Evolutionary conservation across 2,888 invertebrate genomes (phyloP).

Genomic region (Ceriagrion tenellum): DNA sequence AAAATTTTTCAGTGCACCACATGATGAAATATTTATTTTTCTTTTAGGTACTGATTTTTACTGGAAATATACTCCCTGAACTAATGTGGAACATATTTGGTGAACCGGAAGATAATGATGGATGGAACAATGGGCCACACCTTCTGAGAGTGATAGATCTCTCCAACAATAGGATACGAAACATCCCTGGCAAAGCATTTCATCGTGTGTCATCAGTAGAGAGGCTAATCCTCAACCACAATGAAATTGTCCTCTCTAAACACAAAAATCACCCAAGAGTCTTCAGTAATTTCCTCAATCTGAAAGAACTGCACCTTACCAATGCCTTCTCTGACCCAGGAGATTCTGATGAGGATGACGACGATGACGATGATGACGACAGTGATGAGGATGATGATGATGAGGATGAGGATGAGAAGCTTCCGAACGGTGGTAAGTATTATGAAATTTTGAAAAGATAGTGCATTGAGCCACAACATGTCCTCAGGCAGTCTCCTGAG

Average conservation of each 20-base stretch:
- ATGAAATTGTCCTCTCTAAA: constrained; percentile 81
- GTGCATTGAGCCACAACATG: too few species aligned
- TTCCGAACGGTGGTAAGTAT: background rate
- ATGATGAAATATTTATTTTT: too few species aligned
- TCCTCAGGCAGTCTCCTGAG: too few species aligned
- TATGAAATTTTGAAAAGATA: too few species aligned
- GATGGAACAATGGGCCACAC: background rate
- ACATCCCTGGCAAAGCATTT: constrained; percentile 87
- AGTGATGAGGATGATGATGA: constrained; percentile 33
- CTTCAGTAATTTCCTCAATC: constrained; percentile 80
- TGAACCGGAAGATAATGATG: constrained; percentile 73
- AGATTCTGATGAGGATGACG: background rate
- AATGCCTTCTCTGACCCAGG: constrained; percentile 82
- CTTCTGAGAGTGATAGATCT: constrained; percentile 85
- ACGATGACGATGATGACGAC: constrained; percentile 13
- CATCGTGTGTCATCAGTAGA: constrained; percentile 86
- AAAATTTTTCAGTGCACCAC: too few species aligned
- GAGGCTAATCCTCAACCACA: constrained; percentile 85
- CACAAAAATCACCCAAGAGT: constrained; percentile 77
- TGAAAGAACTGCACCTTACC: constrained; percentile 86
- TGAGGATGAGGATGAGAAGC: constrained; percentile 30
- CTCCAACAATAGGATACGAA: constrained; percentile 86
- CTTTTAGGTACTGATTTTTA: constrained; percentile 83
- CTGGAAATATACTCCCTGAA: constrained; percentile 84
- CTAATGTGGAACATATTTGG: constrained; percentile 87